phyloP scores from a whole-genome alignment of 2,113 vertebrate genomes.

The Ardeotis arabs region DNA sequence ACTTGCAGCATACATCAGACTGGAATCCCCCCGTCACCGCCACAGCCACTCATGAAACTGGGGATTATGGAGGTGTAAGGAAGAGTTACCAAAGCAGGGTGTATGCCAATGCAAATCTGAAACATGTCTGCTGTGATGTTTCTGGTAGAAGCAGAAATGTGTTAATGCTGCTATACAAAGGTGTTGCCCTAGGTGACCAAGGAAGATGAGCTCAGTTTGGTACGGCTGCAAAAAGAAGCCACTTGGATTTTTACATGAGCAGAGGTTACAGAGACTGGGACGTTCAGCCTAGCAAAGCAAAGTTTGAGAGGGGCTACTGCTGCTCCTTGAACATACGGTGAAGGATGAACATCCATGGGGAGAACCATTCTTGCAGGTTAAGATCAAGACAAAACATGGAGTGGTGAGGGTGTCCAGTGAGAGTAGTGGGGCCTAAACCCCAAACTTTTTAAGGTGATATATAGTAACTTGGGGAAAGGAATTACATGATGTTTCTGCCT shows the following conservation, averaged over 20 bases:
- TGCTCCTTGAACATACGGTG: neutral
- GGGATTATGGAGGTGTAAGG: neutral
- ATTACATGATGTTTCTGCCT: neutral
- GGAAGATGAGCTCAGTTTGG: neutral
- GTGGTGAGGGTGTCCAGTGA: neutral
- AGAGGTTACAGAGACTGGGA: neutral
- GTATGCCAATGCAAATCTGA: neutral
- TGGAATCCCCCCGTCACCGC: neutral
- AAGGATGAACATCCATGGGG: neutral
- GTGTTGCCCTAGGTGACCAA: neutral
- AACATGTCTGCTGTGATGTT: neutral
- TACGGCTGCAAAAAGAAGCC: neutral
- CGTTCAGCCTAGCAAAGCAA: neutral
- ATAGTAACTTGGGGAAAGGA: neutral
- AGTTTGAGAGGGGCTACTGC: neutral
- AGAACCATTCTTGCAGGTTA: neutral
- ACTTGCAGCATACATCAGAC: neutral
- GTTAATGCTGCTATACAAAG: neutral
- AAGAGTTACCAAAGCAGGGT: neutral
- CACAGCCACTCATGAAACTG: neutral
- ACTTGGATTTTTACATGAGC: neutral
- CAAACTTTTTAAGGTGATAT: neutral
- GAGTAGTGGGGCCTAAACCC: neutral
- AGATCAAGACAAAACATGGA: neutral
- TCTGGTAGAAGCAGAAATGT: neutral